Evolutionary conservation across 2,888 invertebrate genomes (phyloP), one percentile per base, ranked within the genome.

Genomic region (Rhingia rostrata): DNA sequence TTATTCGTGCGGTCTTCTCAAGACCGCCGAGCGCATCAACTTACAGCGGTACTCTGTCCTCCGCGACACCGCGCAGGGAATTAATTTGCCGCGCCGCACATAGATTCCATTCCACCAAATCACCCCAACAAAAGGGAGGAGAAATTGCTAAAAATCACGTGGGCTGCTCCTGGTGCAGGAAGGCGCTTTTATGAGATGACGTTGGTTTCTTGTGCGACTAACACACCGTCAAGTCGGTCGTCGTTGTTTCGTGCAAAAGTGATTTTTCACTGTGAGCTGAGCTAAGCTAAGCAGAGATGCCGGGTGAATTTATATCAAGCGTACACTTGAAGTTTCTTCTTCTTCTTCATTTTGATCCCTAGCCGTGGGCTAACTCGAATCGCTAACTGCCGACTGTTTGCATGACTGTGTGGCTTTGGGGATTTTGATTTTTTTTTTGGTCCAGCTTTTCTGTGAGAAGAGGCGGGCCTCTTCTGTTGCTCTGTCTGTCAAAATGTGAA

Each of bases 401-500:
- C 14, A 7, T 58, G 37, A 2, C 43, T n/a, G 12, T n/a, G 6
- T 60, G 53, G 5, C n/a, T 12, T 14, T 39, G 56, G 39, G 63
- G 53, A 73, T 53, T 61, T 30, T 33, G 33, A 73, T 43, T 56
- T 33, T 49, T 39, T 64, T 49, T 32, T 49, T 6, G 22, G 14
- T 49, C 30, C 30, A 9, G 7, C 14, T 12, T 22, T 22, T n/a
- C 53, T 75, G 41, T 64, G 49, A 61, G 47, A 66, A 72, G 66
- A 78, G 82, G 82, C 43, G 72, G 66, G 41, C 47, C 61, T 39
- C 49, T 49, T 81, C 58, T 66, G 54, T 77, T 75, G 54, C 77
- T 66, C 41, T 66, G 77, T 82, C 82, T 78, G 82, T 82, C 82
- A 78, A 78, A 82, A 72, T 77, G 39, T 56, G 69, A 75, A 63